Evolutionary conservation across 2,888 invertebrate species (phyloP).

Genomic region (Vesta saturnalis): DNA sequence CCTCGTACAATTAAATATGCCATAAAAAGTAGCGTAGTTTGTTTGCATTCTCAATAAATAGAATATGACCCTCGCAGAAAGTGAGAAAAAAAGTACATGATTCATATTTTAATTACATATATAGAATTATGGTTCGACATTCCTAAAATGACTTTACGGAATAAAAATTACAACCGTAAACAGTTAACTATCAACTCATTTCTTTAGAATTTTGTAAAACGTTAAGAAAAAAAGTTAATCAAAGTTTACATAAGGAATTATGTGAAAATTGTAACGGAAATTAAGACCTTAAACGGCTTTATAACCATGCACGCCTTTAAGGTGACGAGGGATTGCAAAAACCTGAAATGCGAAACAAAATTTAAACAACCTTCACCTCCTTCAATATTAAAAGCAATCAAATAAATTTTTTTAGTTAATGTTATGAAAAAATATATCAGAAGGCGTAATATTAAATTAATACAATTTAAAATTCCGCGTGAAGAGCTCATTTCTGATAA

Average conservation of each 20-base stretch:
- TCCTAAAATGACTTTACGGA: slow-evolving; percentile 2
- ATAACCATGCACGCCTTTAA: neutral
- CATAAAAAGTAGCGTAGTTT: neutral
- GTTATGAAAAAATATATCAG: too few species aligned
- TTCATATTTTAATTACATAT: slow-evolving; percentile 13
- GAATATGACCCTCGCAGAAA: neutral
- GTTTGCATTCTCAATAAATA: too few species aligned
- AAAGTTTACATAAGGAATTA: slow-evolving; percentile 7
- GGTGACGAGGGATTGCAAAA: too few species aligned
- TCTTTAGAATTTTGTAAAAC: neutral
- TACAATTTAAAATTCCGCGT: neutral
- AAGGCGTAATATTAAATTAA: too few species aligned
- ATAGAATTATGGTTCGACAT: slow-evolving; percentile 4
- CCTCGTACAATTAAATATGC: neutral
- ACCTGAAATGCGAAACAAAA: neutral
- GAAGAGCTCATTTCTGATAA: neutral
- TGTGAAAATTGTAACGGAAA: slow-evolving; percentile 13
- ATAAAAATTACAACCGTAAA: slow-evolving; percentile 7
- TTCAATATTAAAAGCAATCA: too few species aligned
- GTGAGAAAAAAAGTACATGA: slow-evolving; percentile 4
- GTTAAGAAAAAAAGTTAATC: neutral
- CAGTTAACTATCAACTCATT: slow-evolving; percentile 5
- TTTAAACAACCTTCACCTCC: neutral
- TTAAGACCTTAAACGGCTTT: slow-evolving; percentile 8
- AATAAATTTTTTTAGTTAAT: too few species aligned